A percentile compares a stretch with the other conserved stretches of the same genome.
Conservation (phyloP, 2,113 vertebrate genomes). For the Otus sunia region DNA sequence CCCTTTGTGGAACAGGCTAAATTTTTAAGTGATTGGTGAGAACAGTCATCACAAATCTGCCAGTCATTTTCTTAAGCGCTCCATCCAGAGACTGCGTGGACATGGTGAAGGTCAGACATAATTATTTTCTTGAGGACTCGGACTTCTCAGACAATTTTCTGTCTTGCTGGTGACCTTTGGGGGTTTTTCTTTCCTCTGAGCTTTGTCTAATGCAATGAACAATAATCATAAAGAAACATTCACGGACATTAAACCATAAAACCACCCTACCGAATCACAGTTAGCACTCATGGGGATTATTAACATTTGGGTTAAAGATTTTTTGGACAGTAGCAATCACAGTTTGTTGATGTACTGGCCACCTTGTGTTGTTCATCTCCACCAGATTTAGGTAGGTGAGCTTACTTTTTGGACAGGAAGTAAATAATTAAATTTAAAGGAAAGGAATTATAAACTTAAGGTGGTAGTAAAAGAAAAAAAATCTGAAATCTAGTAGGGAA, state of each 20-base stretch:
- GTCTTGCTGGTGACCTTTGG: slow-evolving; percentile 5
- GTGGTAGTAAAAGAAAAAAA: background rate
- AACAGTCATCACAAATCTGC: background rate
- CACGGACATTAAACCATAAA: background rate
- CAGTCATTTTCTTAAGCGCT: background rate
- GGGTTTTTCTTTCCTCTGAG: background rate
- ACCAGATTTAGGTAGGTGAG: background rate
- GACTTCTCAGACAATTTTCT: background rate
- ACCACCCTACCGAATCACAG: background rate
- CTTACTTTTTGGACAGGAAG: background rate
- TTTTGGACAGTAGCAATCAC: background rate
- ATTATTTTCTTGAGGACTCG: background rate
- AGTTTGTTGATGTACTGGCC: background rate
- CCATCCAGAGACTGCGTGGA: background rate
- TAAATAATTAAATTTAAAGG: background rate
- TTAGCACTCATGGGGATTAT: background rate
- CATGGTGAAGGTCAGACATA: background rate
- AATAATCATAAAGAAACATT: slow-evolving; percentile 37
- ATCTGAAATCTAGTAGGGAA: background rate
- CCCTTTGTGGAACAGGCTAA: fast-evolving
- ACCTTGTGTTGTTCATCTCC: background rate
- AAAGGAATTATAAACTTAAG: background rate
- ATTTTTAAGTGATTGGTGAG: background rate
- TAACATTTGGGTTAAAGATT: background rate
- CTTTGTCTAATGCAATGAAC: slow-evolving; percentile 19